phyloP scores from a whole-genome alignment of 2,113 vertebrate genomes.

The Phyllostomus discolor region DNA sequence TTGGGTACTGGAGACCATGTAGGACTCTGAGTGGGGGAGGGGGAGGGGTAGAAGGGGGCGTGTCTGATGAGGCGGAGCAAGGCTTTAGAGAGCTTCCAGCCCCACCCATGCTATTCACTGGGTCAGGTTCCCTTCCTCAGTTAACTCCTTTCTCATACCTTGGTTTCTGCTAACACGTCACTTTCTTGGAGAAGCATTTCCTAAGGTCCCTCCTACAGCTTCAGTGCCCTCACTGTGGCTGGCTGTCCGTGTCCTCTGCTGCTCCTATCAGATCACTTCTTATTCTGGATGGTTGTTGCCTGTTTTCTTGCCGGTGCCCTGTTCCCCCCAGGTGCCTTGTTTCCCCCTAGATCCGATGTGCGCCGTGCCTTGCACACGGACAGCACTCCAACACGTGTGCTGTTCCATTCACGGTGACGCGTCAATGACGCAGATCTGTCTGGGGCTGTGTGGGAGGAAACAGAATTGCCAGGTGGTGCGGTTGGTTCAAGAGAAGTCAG shows the following conservation, averaged over 20 bases:
- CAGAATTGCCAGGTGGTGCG: background rate
- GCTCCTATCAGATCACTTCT: background rate
- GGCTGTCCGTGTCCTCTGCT: background rate
- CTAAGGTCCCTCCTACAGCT: background rate
- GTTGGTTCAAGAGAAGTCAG: background rate
- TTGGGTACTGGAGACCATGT: background rate
- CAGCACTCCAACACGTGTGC: background rate
- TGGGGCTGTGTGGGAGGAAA: background rate
- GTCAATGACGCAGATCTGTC: background rate
- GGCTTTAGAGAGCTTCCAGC: background rate
- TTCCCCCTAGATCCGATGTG: background rate
- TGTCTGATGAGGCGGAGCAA: background rate
- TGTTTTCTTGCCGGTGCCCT: background rate
- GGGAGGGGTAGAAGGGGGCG: fast-evolving
- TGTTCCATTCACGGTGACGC: background rate
- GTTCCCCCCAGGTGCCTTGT: background rate
- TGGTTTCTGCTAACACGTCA: background rate
- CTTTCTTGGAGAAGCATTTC: background rate
- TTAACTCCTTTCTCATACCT: background rate
- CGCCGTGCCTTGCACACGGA: background rate
- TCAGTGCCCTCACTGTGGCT: background rate
- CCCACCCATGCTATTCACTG: background rate
- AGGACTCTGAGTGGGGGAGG: background rate
- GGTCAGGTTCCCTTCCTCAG: background rate
- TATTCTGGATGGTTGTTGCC: background rate